Conservation (phyloP, 2,113 vertebrate species). For the Mesitornis unicolor region DNA sequence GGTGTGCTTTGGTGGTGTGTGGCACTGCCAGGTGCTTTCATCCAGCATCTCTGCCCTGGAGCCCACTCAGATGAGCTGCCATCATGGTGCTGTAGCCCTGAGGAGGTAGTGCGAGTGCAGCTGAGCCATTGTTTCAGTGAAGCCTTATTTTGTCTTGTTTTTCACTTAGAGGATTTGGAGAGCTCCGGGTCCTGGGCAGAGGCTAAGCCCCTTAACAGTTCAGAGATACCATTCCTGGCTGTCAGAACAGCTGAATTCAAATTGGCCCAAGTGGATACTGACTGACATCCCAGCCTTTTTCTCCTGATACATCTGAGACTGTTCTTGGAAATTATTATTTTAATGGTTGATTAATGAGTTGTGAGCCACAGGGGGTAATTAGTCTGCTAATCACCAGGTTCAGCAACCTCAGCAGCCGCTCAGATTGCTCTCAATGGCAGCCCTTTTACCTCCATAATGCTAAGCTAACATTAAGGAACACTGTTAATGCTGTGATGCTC, state of each 20-base stretch:
- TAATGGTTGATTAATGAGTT: conserved; percentile 69
- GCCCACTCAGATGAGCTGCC: not conserved
- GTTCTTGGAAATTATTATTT: conserved; percentile 38
- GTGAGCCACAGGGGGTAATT: conserved; percentile 60
- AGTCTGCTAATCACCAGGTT: conserved; percentile 50
- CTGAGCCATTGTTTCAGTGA: not conserved
- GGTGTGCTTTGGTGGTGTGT: not conserved
- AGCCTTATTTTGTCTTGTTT: not conserved
- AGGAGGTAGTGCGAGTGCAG: not conserved
- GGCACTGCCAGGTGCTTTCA: not conserved
- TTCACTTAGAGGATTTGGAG: not conserved
- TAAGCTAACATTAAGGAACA: not conserved
- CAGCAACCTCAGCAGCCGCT: conserved; percentile 14
- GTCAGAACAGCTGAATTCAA: not conserved
- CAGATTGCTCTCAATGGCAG: not conserved
- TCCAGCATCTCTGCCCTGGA: not conserved
- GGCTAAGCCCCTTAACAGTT: not conserved
- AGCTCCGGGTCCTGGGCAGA: not conserved
- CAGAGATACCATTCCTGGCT: not conserved
- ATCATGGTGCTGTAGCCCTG: not conserved
- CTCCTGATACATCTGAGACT: not conserved
- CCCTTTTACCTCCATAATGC: not conserved
- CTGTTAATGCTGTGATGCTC: conserved; percentile 9
- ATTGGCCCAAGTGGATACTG: not conserved
- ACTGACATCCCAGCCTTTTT: not conserved